phyloP scores from a whole-genome alignment of 2,113 vertebrate species.

The Haemorhous mexicanus region DNA sequence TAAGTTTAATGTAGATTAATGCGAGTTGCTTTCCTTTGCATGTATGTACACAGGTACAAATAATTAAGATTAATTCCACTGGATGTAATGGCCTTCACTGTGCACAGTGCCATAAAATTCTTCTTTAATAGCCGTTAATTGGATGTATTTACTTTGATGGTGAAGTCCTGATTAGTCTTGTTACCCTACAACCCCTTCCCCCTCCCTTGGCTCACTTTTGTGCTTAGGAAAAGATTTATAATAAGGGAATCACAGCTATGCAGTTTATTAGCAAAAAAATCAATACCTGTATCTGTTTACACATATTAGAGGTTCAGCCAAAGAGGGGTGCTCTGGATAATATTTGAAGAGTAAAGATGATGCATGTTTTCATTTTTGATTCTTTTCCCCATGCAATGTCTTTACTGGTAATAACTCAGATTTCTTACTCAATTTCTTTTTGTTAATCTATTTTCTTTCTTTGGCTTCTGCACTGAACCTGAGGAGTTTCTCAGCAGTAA shows the following conservation, averaged over 20 bases:
- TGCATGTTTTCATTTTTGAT: background rate
- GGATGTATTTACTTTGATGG: conserved; percentile 79
- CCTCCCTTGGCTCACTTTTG: conserved; percentile 20
- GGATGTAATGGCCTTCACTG: conserved; percentile 79
- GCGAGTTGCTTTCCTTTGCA: conserved; percentile 80
- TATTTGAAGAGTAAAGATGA: background rate
- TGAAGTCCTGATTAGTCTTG: conserved; percentile 79
- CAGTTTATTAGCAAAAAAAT: conserved; percentile 40
- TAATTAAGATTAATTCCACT: conserved; percentile 92
- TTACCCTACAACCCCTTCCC: conserved; percentile 63
- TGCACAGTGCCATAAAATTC: conserved; percentile 79
- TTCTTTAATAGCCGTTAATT: conserved; percentile 84
- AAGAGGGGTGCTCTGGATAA: background rate
- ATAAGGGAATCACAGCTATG: conserved; percentile 22
- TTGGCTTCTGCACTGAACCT: background rate
- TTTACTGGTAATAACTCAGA: background rate
- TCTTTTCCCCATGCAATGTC: background rate
- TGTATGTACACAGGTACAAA: conserved; percentile 80
- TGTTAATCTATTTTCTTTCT: background rate
- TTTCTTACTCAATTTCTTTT: background rate
- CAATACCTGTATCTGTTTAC: background rate
- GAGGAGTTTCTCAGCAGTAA: background rate
- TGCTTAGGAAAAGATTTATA: conserved; percentile 64
- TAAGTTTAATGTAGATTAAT: conserved; percentile 92
- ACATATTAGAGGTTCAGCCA: background rate